Evolutionary conservation across 2,888 invertebrate species (phyloP).

Genomic region (Machimus rusticus): DNA sequence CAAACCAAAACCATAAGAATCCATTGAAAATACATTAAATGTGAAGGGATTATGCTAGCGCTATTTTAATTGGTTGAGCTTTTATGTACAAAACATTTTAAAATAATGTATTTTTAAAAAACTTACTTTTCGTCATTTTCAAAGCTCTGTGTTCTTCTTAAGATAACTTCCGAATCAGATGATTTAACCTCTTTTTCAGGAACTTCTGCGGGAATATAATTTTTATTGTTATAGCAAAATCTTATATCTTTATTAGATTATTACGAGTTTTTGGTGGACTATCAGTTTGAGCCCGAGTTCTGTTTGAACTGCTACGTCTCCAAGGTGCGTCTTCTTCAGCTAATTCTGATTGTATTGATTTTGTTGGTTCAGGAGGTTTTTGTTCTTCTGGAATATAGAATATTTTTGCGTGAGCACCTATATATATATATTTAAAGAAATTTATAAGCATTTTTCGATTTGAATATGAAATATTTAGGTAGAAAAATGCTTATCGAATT

Average conservation of each 20-base stretch:
- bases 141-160: slow-evolving; percentile 85
- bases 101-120: background rate
- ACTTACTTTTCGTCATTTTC: slow-evolving; percentile 90
- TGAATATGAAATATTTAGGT: background rate
- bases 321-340: slow-evolving; percentile 72
- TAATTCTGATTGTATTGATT: slow-evolving; percentile 61
- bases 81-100: slow-evolving; percentile 10
- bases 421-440: background rate
- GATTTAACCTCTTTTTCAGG: slow-evolving; percentile 65
- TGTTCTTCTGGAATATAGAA: slow-evolving; percentile 53
- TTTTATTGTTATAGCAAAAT: background rate
- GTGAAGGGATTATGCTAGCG: background rate
- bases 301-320: slow-evolving; percentile 70
- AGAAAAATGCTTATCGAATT: background rate
- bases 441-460: background rate
- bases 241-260: background rate
- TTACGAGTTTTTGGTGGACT: slow-evolving; percentile 66
- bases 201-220: slow-evolving; percentile 62
- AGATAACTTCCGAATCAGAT: slow-evolving; percentile 70
- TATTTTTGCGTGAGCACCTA: background rate
- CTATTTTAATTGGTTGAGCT: background rate
- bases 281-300: slow-evolving; percentile 65
- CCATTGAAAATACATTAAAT: background rate
- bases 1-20: background rate
- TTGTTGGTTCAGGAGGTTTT: slow-evolving; percentile 55